Conservation (phyloP, 1,140 invertebrate genomes). For the Aculops lycopersici region DNA sequence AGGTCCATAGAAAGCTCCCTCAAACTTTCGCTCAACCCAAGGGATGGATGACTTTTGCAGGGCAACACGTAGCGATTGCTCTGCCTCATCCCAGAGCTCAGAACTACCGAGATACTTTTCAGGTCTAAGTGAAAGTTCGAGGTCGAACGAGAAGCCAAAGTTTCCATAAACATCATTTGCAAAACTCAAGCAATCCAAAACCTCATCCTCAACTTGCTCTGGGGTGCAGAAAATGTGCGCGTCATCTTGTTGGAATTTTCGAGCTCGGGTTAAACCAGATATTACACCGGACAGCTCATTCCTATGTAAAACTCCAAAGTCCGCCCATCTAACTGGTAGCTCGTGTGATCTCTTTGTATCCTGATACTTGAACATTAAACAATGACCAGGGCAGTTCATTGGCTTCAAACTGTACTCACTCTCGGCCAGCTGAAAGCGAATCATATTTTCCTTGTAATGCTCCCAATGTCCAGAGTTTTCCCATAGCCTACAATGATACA, state of each 20-base stretch:
- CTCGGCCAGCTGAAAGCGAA: constrained; percentile 82
- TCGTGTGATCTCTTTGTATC: constrained; percentile 68
- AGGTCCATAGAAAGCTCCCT: constrained; percentile 96
- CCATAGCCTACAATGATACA: constrained; percentile 90
- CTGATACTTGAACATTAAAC: constrained; percentile 56
- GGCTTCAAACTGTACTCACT: constrained; percentile 92
- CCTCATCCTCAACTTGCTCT: constrained; percentile 60
- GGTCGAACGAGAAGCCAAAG: constrained; percentile 76
- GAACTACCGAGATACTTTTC: constrained; percentile 77
- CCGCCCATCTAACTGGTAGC: constrained; percentile 65
- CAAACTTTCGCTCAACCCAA: constrained; percentile 58
- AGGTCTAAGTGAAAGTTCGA: constrained; percentile 67
- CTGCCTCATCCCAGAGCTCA: constrained; percentile 56
- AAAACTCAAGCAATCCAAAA: constrained; percentile 53
- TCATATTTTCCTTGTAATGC: constrained; percentile 95
- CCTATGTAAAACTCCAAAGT: constrained; percentile 87
- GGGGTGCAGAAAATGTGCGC: constrained; percentile 86
- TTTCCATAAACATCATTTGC: constrained; percentile 48
- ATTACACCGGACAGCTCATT: constrained; percentile 86
- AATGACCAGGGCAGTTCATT: constrained; percentile 55
- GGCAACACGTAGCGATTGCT: constrained; percentile 48
- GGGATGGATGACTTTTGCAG: constrained; percentile 47
- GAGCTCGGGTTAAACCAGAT: constrained; percentile 66
- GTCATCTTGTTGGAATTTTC: constrained; percentile 93
- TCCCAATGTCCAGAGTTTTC: constrained; percentile 92